phyloP scores from a whole-genome alignment of 2,888 invertebrate genomes.

The Empis livida region DNA sequence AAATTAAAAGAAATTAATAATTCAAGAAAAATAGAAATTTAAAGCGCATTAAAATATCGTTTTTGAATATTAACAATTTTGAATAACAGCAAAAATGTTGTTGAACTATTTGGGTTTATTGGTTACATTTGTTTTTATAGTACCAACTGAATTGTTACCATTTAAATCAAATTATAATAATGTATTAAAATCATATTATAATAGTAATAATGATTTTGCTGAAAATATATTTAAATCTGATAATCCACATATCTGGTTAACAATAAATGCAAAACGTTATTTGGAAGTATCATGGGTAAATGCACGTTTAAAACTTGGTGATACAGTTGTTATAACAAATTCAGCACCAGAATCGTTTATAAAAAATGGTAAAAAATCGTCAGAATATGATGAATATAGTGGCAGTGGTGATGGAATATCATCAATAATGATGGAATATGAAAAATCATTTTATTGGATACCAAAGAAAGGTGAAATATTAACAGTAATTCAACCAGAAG shows the following conservation, averaged over 20 bases:
- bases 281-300: constrained; percentile 33
- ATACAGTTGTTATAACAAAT: constrained; percentile 26
- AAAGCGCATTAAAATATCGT: no score
- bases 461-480: constrained; percentile 23
- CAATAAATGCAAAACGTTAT: constrained; percentile 30
- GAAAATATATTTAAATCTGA: no score
- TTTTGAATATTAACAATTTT: no score
- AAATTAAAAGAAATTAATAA: no score
- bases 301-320: constrained; percentile 22
- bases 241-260: constrained; percentile 22
- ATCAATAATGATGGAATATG: constrained; percentile 1
- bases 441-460: constrained; percentile 9
- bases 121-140: no score
- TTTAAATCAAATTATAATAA: no score
- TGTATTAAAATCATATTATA: no score
- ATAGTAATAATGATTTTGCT: no score
- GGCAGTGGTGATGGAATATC: neutral
- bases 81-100: no score
- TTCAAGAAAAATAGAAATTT: no score
- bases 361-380: neutral
- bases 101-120: no score
- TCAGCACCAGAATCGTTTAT: constrained; percentile 24
- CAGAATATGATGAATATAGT: neutral
- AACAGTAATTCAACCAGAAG: constrained; percentile 23
- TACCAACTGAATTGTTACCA: no score